phyloP scores from a whole-genome alignment of 1,140 invertebrate genomes.

The Bombus affinis region DNA sequence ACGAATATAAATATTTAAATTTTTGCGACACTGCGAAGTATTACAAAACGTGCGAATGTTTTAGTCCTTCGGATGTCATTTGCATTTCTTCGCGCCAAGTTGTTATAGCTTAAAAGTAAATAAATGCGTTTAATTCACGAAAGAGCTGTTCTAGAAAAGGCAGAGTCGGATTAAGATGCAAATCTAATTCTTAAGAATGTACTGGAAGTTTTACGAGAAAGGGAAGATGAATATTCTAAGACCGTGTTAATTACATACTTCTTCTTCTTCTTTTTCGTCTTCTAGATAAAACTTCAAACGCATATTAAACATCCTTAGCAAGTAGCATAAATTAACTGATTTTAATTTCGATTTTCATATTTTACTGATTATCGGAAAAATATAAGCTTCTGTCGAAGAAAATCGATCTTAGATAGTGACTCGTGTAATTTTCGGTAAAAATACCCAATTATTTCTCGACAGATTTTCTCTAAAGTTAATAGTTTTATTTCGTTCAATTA shows the following conservation, averaged over 20 bases:
- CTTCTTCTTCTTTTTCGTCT: not conserved
- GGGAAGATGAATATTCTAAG: not conserved
- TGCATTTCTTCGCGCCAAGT: slow-evolving; percentile 1
- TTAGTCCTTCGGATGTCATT: not conserved
- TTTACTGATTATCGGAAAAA: not conserved
- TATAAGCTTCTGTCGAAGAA: not conserved
- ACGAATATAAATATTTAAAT: not conserved
- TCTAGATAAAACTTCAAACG: not conserved
- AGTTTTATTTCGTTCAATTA: not conserved
- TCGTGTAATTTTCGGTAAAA: not conserved
- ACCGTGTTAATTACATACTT: not conserved
- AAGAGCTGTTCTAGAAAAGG: not conserved
- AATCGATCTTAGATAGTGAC: not conserved
- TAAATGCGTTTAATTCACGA: not conserved
- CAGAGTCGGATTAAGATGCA: not conserved
- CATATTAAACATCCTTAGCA: not conserved
- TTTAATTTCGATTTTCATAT: not conserved
- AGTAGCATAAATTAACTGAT: not conserved
- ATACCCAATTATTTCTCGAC: not conserved
- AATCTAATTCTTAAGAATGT: not conserved
- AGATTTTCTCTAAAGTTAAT: not conserved
- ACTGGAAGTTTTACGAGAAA: not conserved
- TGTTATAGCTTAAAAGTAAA: not conserved
- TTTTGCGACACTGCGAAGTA: not conserved
- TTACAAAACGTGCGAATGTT: too few species aligned